Base-by-base conservation (phyloP, 2,113 vertebrate genomes). In the Uria lomvia region DNA sequence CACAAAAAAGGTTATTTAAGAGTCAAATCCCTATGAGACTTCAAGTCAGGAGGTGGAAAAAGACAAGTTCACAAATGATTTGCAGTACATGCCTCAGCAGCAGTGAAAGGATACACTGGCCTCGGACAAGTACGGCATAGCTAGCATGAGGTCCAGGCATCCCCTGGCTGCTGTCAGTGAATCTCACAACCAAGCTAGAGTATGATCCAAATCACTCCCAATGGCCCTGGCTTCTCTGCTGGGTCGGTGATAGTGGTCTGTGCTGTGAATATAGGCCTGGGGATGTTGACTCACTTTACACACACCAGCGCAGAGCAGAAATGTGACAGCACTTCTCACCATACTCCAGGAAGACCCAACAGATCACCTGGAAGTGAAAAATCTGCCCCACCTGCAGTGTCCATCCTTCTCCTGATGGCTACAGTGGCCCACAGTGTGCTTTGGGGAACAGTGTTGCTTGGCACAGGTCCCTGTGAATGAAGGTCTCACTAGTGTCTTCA, bases 341-440 rank as follows among this genome's bases (percentile, higher is more conserved):
- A 14, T 26, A 21, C 66, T 43, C n/a, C 47, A 24, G 8, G 34
- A 50, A 82, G 18, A 38, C 43, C 8, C 22, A 71, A 50, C 26
- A 8, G 50, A 70, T 14, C 53, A 26, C 30, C n/a, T 49, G 6
- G n/a, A 59, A 63, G 56, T 9, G 17, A 43, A 60, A 78, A 77
- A 12, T 15, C 72, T 40, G 36, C 17, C 24, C 36, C 52, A 34
- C 4, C 50, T 24, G 36, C 59, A 85, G 36, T 8, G 17, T n/a
- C 16, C 43, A 42, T 23, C 52, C 53, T 17, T 34, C 26, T 15
- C 30, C 11, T 21, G 3, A 2, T 14, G 22, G 24, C 49, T 52
- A 15, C 1, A 42, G 62, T 10, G 2, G 27, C 40, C 55, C 42
- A 53, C 3, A 0, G 6, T 2, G 8, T 6, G 27, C 77, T 45